A percentile compares a stretch with the other conserved stretches of the same genome.
Evolutionary conservation across 2,113 vertebrate species (phyloP).

Genomic region (Leptosomus discolor): DNA sequence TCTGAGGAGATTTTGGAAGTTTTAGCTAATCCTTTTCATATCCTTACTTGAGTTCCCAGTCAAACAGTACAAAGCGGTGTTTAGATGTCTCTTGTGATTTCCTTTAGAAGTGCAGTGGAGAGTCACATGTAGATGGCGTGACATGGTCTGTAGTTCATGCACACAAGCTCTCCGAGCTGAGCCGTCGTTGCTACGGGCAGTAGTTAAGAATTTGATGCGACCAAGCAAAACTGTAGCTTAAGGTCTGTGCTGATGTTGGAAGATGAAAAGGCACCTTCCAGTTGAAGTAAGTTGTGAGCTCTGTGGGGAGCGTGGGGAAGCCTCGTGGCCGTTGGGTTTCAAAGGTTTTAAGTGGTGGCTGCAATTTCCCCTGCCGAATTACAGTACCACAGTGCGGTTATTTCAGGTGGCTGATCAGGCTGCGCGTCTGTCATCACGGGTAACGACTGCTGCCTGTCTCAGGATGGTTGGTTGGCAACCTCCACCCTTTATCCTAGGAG

Average conservation of each 20-base stretch:
- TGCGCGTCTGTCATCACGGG: neutral
- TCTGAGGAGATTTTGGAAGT: neutral
- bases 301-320: neutral
- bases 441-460: fast-evolving
- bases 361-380: neutral
- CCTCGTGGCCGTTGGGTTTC: neutral
- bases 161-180: fast-evolving
- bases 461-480: neutral
- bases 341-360: neutral
- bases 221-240: neutral
- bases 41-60: neutral
- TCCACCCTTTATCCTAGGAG: neutral
- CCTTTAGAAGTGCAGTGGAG: neutral
- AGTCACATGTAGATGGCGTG: neutral
- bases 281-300: fast-evolving
- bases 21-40: neutral
- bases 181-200: fast-evolving
- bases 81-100: neutral
- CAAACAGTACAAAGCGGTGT: neutral
- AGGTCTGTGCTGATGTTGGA: neutral
- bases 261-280: neutral
- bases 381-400: no score
- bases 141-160: neutral
- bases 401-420: neutral
- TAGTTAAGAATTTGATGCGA: neutral